phyloP scores from a whole-genome alignment of 2,797 vertebrate genomes.

The Threskiornis aethiopicus region DNA sequence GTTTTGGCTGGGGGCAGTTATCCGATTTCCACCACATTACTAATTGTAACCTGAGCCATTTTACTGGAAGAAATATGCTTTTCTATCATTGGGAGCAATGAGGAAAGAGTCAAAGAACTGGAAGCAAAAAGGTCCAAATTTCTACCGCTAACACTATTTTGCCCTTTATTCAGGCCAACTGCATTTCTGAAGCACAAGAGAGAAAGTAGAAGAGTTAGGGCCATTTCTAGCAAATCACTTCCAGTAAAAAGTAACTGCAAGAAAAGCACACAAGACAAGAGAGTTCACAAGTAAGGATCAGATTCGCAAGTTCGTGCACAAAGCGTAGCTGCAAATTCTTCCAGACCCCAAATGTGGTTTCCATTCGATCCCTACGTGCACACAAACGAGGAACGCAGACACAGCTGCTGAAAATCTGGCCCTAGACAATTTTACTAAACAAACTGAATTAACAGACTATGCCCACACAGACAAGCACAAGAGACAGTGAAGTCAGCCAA shows the following conservation, averaged over 20 bases:
- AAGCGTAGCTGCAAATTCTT: neutral
- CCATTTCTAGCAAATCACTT: constrained; percentile 41
- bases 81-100: neutral
- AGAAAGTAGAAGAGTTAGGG: neutral
- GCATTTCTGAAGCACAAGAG: constrained; percentile 2
- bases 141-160: neutral
- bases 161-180: constrained; percentile 45
- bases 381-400: constrained; percentile 13
- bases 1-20: neutral
- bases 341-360: neutral
- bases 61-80: constrained; percentile 49
- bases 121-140: constrained; percentile 16
- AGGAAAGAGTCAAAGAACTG: constrained; percentile 8
- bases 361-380: neutral
- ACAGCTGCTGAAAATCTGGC: constrained; percentile 19
- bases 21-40: neutral
- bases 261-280: constrained; percentile 29
- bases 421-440: constrained; percentile 30
- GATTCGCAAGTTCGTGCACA: neutral
- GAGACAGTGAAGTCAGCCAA: constrained; percentile 53
- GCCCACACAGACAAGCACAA: constrained; percentile 62
- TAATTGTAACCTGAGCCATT: constrained; percentile 54
- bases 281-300: constrained; percentile 26
- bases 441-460: constrained; percentile 52
- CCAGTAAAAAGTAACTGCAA: constrained; percentile 28